Base-by-base conservation (phyloP, 2,113 vertebrate genomes). In the Zonotrichia leucophrys region DNA sequence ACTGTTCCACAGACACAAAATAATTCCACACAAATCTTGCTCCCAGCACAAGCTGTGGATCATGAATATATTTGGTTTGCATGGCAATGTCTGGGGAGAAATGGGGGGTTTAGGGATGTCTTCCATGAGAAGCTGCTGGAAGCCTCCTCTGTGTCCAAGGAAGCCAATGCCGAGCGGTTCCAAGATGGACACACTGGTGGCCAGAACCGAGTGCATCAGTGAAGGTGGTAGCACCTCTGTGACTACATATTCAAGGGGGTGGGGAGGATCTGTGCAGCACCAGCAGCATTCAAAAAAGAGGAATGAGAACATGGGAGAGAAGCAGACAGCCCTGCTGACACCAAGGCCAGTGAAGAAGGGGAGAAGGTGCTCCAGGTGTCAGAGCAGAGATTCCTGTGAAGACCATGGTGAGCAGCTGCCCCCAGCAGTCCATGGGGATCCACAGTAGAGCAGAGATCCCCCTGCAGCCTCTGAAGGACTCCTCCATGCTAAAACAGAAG, bases 141-240 rank as follows among this genome's bases (percentile, higher is more conserved):
- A 78, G 30, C 39, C 73, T 78, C 11, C 22, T 9, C 17, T 3
- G 5, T 13, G 42, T 52, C 30, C 15, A 1, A 31, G 5, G n/a
- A 33, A 52, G 42, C 4, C 58, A 74, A 11, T 16, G 27, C 12
- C 23, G 31, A 7, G 1, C 0, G 0, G 35, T 12, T 64, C 62
- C 44, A 59, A 35, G 42, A 35, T 0, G 0, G 30, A 62, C 28
- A 33, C 2, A 2, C 5, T 0, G 0, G 25, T 37, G 52, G 19
- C 50, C 52, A 76, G 47, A 56, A 4, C 24, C 0, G 0, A 46
- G 56, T 11, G 56, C 7, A 12, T 16, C 59, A 41, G 18, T 0
- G 4, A 49, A 1, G 1, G 12, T 33, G 41, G 46, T 1, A 27
- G 60, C 1, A 3, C 7, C 28, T 74, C 60, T 31, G 15, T 2